Conservation (phyloP, 2,113 vertebrate species). For the Rhodinocichla rosea region DNA sequence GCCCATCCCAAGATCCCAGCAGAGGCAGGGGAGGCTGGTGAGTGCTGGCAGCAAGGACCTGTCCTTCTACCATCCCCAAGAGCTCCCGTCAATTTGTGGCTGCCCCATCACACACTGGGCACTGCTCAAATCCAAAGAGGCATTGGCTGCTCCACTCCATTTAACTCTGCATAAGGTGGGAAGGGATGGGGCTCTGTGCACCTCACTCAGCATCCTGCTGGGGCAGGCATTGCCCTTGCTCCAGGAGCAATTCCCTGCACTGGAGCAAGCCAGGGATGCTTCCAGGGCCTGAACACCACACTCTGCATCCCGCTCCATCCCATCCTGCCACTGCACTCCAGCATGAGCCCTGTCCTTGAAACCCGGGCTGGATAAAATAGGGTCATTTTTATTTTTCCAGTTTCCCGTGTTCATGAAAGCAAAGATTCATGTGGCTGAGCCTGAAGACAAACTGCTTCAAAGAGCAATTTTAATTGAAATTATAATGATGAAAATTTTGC, state of each 20-base stretch:
- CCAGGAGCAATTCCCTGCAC: not conserved
- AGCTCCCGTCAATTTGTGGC: not conserved
- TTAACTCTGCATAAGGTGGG: not conserved
- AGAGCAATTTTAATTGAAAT: slow-evolving; percentile 71
- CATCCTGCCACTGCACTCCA: not conserved
- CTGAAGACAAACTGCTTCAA: slow-evolving; percentile 59
- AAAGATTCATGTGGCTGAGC: not conserved
- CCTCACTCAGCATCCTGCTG: accelerated
- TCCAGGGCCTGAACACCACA: accelerated
- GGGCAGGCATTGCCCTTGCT: not conserved
- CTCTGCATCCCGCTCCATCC: accelerated
- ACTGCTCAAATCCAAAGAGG: not conserved
- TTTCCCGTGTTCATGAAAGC: not conserved
- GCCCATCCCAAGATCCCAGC: not conserved
- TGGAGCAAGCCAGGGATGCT: not conserved
- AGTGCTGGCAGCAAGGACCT: not conserved
- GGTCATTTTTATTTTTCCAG: slow-evolving; percentile 15
- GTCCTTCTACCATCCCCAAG: not conserved
- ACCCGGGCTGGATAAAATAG: not conserved
- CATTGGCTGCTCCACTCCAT: not conserved
- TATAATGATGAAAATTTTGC: slow-evolving; percentile 28
- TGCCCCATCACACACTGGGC: accelerated
- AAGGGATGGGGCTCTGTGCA: not conserved
- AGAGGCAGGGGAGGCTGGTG: not conserved
- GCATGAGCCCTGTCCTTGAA: not conserved